Evolutionary conservation across 2,888 invertebrate genomes (phyloP).

Genomic region (Thelaira solivaga): DNA sequence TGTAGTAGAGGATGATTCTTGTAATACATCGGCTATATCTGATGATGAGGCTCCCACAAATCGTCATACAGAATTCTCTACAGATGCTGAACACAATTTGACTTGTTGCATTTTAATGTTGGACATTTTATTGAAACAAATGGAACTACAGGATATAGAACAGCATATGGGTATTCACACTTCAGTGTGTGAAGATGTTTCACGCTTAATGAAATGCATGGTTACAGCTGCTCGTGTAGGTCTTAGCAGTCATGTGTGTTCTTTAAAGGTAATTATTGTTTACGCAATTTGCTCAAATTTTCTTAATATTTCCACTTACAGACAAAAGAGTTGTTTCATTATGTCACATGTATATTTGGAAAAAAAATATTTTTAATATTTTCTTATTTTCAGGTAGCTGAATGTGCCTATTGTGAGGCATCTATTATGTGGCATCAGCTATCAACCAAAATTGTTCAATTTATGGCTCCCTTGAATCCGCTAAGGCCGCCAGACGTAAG

Average conservation of each 20-base stretch:
- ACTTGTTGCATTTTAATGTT: slow-evolving; percentile 97
- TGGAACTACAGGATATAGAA: slow-evolving; percentile 91
- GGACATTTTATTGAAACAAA: slow-evolving; percentile 95
- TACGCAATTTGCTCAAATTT: too few relatives aligned
- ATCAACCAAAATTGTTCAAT: slow-evolving; percentile 87
- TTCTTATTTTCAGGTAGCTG: slow-evolving; percentile 76
- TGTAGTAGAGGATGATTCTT: slow-evolving; percentile 84
- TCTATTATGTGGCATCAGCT: slow-evolving; percentile 97
- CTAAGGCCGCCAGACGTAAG: slow-evolving; percentile 86
- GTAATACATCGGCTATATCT: slow-evolving; percentile 82
- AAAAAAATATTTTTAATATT: neutral
- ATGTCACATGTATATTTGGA: too few relatives aligned
- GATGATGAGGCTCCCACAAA: slow-evolving; percentile 82
- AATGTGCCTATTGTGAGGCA: slow-evolving; percentile 95
- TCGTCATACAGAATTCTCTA: slow-evolving; percentile 83
- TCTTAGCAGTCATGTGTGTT: slow-evolving; percentile 80
- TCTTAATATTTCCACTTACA: too few relatives aligned
- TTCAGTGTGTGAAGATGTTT: slow-evolving; percentile 85
- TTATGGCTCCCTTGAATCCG: slow-evolving; percentile 86
- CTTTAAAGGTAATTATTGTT: slow-evolving; percentile 76
- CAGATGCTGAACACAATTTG: slow-evolving; percentile 86
- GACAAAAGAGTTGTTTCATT: too few relatives aligned
- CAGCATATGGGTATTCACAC: slow-evolving; percentile 88
- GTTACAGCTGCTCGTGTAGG: slow-evolving; percentile 86
- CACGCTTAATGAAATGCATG: slow-evolving; percentile 86